phyloP scores from a whole-genome alignment of 2,888 invertebrate genomes.

The Pollenia angustigena region DNA sequence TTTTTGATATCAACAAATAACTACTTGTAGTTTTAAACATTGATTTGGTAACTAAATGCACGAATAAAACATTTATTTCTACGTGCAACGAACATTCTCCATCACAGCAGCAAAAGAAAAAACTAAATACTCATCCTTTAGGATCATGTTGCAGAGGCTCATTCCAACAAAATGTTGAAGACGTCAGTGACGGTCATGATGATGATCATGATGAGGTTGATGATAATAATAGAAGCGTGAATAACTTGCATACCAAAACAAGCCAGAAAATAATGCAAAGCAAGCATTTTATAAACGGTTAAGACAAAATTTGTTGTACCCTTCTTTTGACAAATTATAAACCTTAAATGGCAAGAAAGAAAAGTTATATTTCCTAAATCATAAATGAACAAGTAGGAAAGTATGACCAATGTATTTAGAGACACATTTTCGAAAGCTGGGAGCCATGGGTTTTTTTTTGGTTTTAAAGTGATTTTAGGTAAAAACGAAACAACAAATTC shows the following conservation, averaged over 20 bases:
- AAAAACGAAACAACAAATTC: no score
- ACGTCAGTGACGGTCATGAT: neutral
- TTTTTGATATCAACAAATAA: constrained; percentile 50
- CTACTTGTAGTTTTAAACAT: constrained; percentile 56
- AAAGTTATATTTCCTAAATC: no score
- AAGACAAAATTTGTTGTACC: neutral
- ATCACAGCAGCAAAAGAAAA: constrained; percentile 9
- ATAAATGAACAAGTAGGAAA: no score
- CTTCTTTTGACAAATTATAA: neutral
- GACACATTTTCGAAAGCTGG: no score
- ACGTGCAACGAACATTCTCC: constrained; percentile 40
- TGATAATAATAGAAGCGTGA: constrained; percentile 68
- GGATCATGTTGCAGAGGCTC: constrained; percentile 47
- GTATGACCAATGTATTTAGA: no score
- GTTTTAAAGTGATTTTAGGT: no score
- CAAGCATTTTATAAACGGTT: neutral
- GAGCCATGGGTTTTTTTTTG: no score
- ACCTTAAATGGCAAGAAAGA: no score
- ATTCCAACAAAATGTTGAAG: constrained; percentile 25
- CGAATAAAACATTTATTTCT: constrained; percentile 73
- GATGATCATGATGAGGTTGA: constrained; percentile 40
- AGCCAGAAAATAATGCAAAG: constrained; percentile 11
- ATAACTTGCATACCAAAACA: constrained; percentile 58
- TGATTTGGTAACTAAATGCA: constrained; percentile 70
- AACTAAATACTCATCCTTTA: constrained; percentile 24